phyloP scores from a whole-genome alignment of 2,888 invertebrate species.

The Protophormia terraenovae region DNA sequence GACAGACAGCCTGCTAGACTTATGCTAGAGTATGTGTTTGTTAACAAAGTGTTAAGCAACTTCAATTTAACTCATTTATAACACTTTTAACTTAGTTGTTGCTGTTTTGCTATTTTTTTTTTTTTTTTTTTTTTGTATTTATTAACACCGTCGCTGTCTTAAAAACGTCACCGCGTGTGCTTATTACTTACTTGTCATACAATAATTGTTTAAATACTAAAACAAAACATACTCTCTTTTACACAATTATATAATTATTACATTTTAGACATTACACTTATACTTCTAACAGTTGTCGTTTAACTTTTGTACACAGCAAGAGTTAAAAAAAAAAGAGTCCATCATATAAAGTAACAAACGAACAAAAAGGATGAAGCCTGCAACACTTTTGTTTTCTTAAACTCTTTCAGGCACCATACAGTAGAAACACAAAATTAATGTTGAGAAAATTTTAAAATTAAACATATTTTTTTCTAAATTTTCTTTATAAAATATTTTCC shows the following conservation, averaged over 20 bases:
- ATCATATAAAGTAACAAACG: background rate
- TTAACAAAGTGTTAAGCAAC: background rate
- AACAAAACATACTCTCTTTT: conserved; percentile 5
- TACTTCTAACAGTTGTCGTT: conserved; percentile 44
- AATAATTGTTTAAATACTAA: conserved; percentile 6
- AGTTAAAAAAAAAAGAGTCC: background rate
- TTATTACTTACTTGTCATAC: conserved; percentile 24
- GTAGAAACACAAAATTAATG: background rate
- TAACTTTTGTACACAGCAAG: conserved; percentile 52
- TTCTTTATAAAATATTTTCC: conserved; percentile 21
- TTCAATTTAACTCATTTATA: conserved; percentile 7
- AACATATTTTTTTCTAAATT: background rate
- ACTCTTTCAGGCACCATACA: conserved; percentile 23
- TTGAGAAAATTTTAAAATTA: conserved; percentile 46
- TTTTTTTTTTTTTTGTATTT: too few species aligned
- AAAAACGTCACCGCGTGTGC: conserved; percentile 45
- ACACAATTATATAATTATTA: conserved; percentile 61
- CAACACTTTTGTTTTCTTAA: conserved; percentile 42
- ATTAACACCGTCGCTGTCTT: conserved; percentile 30
- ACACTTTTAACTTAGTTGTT: conserved; percentile 12
- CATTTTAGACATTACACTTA: conserved; percentile 28
- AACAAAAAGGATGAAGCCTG: conserved; percentile 9
- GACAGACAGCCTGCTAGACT: background rate
- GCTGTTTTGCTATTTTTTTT: background rate
- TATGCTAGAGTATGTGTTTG: background rate